phyloP scores from a whole-genome alignment of 2,113 vertebrate genomes.

The Erinaceus europaeus region DNA sequence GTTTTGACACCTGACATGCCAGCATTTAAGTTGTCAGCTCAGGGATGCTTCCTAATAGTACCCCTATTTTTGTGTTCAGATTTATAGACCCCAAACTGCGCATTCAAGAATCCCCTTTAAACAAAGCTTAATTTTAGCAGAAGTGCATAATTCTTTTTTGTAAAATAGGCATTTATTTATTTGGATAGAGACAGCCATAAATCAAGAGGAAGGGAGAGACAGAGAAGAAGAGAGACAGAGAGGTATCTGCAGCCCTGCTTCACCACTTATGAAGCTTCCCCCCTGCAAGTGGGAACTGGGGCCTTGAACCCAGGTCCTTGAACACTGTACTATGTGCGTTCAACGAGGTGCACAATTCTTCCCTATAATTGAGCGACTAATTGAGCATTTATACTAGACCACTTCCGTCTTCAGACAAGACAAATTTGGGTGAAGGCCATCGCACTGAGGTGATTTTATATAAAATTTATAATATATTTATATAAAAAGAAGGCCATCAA shows the following conservation, averaged over 20 bases:
- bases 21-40: not conserved
- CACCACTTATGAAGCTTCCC: too few relatives aligned
- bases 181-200: too few relatives aligned
- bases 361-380: not conserved
- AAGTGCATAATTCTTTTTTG: too few relatives aligned
- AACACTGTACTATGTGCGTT: too few relatives aligned
- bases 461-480: not conserved
- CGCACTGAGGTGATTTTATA: not conserved
- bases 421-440: not conserved
- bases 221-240: too few relatives aligned
- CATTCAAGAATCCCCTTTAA: not conserved
- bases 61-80: not conserved
- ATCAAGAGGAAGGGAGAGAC: too few relatives aligned
- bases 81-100: not conserved
- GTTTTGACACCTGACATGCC: not conserved
- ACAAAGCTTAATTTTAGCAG: too few relatives aligned
- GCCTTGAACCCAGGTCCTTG: too few relatives aligned
- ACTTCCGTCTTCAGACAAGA: not conserved
- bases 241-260: too few relatives aligned
- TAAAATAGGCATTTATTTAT: too few relatives aligned
- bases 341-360: not conserved
- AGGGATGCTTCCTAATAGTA: not conserved
- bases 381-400: not conserved
- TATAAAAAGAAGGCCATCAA: not conserved
- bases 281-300: too few relatives aligned